phyloP scores from a whole-genome alignment of 92 coral and sea anemone species.

The Actinernus sp. region DNA sequence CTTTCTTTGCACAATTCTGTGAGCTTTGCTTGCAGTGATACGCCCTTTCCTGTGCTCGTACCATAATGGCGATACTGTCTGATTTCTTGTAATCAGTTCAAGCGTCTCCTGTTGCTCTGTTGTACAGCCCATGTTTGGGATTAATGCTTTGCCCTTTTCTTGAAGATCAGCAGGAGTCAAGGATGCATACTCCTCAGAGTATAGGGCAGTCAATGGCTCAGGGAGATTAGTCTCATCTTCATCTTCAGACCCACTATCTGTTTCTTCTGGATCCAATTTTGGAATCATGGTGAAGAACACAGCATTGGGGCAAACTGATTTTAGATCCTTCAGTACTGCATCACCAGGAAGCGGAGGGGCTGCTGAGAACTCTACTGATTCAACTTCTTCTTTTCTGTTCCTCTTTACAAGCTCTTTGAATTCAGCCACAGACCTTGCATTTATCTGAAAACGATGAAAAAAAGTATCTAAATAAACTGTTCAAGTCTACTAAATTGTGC shows the following conservation, averaged over 20 bases:
- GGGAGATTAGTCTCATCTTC: constrained; percentile 20
- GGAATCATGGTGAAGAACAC: constrained; percentile 19
- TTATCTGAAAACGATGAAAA: constrained; percentile 12
- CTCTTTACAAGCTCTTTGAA: constrained; percentile 5
- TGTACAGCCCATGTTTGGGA: background rate
- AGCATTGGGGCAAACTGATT: constrained; percentile 21
- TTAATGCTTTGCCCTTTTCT: constrained; percentile 3
- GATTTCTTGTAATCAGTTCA: constrained; percentile 13
- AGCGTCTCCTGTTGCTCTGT: constrained; percentile 13
- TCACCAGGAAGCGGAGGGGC: constrained; percentile 16
- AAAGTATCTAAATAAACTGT: background rate
- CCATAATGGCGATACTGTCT: constrained; percentile 17
- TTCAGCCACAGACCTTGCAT: constrained; percentile 35
- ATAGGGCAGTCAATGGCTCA: constrained; percentile 9
- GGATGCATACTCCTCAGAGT: constrained; percentile 4
- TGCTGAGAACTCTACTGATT: no score
- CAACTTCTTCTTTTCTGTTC: constrained; percentile 20
- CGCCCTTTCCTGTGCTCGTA: constrained; percentile 31
- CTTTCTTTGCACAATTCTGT: background rate
- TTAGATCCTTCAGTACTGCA: constrained; percentile 1
- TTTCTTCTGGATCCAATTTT: constrained; percentile 36
- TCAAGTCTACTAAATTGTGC: no score
- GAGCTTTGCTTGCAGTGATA: constrained; percentile 34
- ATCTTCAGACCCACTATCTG: constrained; percentile 43
- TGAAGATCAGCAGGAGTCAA: background rate